Evolutionary conservation across 2,888 invertebrate genomes (phyloP).

Genomic region (Ceriagrion tenellum): DNA sequence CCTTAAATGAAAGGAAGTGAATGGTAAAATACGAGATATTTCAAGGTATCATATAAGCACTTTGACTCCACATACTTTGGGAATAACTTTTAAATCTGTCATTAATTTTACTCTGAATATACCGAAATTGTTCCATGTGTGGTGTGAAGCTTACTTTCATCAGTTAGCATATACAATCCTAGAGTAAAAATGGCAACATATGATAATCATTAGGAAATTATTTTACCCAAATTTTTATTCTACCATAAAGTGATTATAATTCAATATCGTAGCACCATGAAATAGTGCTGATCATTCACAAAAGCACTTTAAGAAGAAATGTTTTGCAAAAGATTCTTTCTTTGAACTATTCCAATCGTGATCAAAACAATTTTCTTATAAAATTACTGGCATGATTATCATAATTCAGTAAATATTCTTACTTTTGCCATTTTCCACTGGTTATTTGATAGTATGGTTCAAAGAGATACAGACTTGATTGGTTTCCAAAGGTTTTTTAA

Average conservation of each 20-base stretch:
- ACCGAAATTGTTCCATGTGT: constrained; percentile 27
- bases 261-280: constrained; percentile 32
- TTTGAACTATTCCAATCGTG: constrained; percentile 21
- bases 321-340: constrained; percentile 7
- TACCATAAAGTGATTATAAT: constrained; percentile 29
- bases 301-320: constrained; percentile 31
- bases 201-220: constrained; percentile 15
- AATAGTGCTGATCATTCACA: constrained; percentile 34
- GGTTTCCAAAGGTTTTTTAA: not conserved
- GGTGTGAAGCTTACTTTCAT: constrained; percentile 27
- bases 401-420: not conserved
- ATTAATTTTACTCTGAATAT: constrained; percentile 1
- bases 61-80: not conserved
- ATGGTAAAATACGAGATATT: not conserved
- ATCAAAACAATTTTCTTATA: not conserved
- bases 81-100: constrained; percentile 9
- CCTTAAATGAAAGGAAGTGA: not conserved
- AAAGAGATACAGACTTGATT: too few species aligned
- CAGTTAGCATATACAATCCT: constrained; percentile 43
- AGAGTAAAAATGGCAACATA: constrained; percentile 49
- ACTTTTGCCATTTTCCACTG: not conserved
- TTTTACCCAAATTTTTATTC: constrained; percentile 25
- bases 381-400: constrained; percentile 28
- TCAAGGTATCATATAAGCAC: not conserved
- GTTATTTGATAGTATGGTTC: not conserved